A percentile compares a stretch with the other conserved stretches of the same genome.
These are phyloP conservation scores for Colinus virginianus DNA, from an alignment of 2,113 vertebrate genomes.

Conservation along the genomic window DNA sequence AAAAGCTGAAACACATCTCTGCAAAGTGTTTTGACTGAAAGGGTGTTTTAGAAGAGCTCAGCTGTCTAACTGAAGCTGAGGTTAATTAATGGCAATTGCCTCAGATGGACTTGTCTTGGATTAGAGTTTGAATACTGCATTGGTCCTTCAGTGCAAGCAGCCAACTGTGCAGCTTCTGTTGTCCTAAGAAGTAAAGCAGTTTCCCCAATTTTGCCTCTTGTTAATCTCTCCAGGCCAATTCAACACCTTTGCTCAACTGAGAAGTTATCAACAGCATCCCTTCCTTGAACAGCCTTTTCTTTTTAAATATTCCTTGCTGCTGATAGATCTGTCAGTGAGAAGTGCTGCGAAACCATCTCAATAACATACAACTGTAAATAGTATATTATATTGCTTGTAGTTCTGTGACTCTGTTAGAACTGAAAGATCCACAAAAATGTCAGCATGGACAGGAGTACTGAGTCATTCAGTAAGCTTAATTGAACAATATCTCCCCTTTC, in stretches of 20 bases:
- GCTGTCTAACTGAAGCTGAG: constrained; percentile 8
- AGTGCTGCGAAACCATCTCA: not conserved
- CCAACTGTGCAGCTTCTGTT: not conserved
- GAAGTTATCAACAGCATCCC: not conserved
- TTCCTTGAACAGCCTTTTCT: not conserved
- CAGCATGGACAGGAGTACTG: not conserved
- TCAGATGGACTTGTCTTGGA: constrained; percentile 14
- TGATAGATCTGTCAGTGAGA: not conserved
- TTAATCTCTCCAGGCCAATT: not conserved
- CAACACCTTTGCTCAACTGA: not conserved
- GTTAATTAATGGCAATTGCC: constrained; percentile 28
- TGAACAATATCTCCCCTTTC: not conserved
- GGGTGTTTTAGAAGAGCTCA: constrained; percentile 34
- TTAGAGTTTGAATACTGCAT: not conserved
- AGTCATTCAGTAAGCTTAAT: not conserved
- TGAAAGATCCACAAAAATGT: not conserved
- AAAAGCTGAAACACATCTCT: not conserved
- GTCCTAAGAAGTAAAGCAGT: not conserved
- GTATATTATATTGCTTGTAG: not conserved
- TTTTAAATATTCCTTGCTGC: not conserved
- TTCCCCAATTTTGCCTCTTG: not conserved
- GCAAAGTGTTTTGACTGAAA: not conserved
- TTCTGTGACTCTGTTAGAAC: not conserved
- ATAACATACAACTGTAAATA: not conserved
- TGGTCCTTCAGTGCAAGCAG: not conserved